Base-by-base conservation (phyloP, 2,113 vertebrate species). In the Pavo muticus region DNA sequence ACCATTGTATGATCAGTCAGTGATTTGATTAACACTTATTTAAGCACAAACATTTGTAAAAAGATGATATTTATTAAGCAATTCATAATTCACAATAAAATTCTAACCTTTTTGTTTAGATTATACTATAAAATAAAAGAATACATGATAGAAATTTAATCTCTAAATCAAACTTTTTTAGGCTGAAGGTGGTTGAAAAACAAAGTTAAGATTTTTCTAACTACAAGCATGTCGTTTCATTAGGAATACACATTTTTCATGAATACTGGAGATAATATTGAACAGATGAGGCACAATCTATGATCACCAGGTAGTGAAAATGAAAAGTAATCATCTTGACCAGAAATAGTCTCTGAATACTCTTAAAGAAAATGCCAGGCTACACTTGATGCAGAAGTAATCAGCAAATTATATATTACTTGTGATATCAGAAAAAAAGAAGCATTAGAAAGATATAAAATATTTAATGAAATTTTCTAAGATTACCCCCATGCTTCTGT, bases 381-480 rank as follows among this genome's bases (percentile, higher is more conserved):
- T 74, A 91, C 59, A 75, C 39, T 69, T 91, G 88, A 83, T 54
- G 67, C 68, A 95, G 79, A 96, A 95, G 60, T 91, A 95, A 94
- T 67, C 77, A 79, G 57, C 37, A 94, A 96, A 96, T 94, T 93
- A 88, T 11, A 93, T 42, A 52, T 84, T 94, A 84, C 63, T 82
- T 93, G 30, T 84, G 87, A 79, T 93, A 92, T 82, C 42, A 91
- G 65, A 91, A 90, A 85, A 52, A 94, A 93, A 32, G 27, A 70
- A 91, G 78, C 50, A 68, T 88, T 64, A 87, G 77, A 71, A 81
- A 95, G 81, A 87, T 35, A 82, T 64, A 83, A 95, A 93, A 90
- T 95, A 95, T 96, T 95, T 95, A 87, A 90, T 76, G 68, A 94
- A 83, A 90, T 93, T 92, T 88, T 57, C 47, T 59, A 73, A 89